Conservation (phyloP, 2,888 invertebrate genomes). For the Protula sp. region DNA sequence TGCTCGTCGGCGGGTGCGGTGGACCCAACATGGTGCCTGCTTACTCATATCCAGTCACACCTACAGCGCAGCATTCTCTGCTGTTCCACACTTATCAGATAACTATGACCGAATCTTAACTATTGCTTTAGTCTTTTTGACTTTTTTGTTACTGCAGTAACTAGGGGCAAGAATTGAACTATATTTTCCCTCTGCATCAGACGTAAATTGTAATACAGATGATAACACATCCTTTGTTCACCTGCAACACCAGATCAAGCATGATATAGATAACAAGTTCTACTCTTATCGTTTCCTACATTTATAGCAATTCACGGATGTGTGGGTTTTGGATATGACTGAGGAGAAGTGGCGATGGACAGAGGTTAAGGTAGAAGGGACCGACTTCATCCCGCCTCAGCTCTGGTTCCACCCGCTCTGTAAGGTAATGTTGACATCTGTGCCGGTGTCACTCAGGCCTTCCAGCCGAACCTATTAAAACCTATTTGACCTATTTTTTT, state of each 20-base stretch:
- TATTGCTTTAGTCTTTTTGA: background rate
- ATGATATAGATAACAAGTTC: too few species aligned
- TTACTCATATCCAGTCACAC: background rate
- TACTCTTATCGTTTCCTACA: too few species aligned
- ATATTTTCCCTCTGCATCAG: too few species aligned
- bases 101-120: background rate
- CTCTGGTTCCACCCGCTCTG: constrained; percentile 93
- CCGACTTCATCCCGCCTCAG: constrained; percentile 75
- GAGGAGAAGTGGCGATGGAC: constrained; percentile 59
- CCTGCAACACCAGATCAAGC: too few species aligned
- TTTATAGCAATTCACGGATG: constrained; percentile 72
- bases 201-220: too few species aligned
- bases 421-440: constrained; percentile 64
- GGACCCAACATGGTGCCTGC: constrained; percentile 65
- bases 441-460: too few species aligned
- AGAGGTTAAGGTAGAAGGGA: constrained; percentile 69
- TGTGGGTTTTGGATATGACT: constrained; percentile 81
- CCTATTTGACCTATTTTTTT: too few species aligned
- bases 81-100: too few species aligned
- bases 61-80: background rate
- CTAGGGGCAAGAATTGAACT: too few species aligned
- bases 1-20: constrained; percentile 67
- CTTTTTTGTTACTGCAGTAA: background rate
- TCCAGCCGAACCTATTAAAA: too few species aligned
- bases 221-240: too few species aligned